Evolutionary conservation across 2,888 invertebrate genomes (phyloP).

Genomic region (Pteria penguin): DNA sequence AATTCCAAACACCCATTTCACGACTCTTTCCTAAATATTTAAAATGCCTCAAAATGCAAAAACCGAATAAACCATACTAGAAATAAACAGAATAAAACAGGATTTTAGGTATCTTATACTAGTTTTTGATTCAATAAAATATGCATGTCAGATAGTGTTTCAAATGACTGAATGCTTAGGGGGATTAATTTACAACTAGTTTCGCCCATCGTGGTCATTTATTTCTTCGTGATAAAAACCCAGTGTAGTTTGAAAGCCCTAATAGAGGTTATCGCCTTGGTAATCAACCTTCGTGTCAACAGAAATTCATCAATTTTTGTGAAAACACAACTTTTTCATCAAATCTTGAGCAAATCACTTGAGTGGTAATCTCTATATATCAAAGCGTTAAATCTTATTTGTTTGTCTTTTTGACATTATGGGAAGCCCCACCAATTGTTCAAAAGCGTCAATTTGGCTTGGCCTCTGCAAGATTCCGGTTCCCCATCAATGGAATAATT

Average conservation of each 20-base stretch:
- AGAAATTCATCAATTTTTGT: slow-evolving; percentile 9
- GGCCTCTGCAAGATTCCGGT: background rate
- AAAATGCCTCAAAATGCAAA: no score
- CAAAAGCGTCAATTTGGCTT: background rate
- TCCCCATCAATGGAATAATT: background rate
- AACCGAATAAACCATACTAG: no score
- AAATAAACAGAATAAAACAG: no score
- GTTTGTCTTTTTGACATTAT: background rate
- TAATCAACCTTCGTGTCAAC: slow-evolving; percentile 10
- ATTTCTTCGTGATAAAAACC: background rate
- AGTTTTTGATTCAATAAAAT: no score
- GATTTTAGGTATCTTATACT: no score
- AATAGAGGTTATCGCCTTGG: background rate
- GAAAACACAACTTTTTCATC: slow-evolving; percentile 20
- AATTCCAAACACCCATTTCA: no score
- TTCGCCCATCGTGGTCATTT: background rate
- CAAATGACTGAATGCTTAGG: background rate
- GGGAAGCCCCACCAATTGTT: background rate
- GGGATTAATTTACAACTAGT: background rate
- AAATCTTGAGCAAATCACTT: slow-evolving; percentile 3
- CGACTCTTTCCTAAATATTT: no score
- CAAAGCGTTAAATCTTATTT: slow-evolving; percentile 7
- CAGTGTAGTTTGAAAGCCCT: background rate
- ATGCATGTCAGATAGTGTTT: background rate
- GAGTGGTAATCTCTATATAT: background rate